Percentiles rank a stretch among this genome's conserved stretches.
These are phyloP conservation scores for Apis laboriosa DNA, from an alignment of 1,140 invertebrate genomes.

Conservation along the genomic window DNA sequence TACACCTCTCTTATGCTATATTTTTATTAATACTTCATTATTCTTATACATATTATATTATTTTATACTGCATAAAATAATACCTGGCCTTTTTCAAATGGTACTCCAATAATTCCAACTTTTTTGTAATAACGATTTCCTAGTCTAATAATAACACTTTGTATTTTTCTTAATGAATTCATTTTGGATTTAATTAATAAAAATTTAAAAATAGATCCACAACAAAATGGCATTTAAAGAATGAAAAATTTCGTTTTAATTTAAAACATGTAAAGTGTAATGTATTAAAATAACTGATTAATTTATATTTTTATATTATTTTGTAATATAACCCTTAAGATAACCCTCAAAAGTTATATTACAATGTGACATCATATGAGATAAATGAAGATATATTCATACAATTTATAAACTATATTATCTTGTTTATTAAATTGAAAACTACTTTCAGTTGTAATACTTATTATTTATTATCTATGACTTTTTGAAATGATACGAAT, in stretches of 20 bases:
- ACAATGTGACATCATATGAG: neutral
- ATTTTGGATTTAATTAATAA: constrained; percentile 12
- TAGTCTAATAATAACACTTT: constrained; percentile 13
- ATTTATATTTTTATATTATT: constrained; percentile 43
- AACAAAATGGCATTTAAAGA: no score
- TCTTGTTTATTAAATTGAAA: neutral
- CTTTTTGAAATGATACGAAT: neutral
- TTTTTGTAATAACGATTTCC: constrained; percentile 65
- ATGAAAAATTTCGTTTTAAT: constrained; percentile 9
- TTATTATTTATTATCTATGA: neutral
- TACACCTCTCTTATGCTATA: constrained; percentile 74
- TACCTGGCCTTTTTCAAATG: constrained; percentile 87
- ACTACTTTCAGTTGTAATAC: neutral
- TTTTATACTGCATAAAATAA: constrained; percentile 3
- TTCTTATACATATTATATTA: neutral
- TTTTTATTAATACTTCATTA: constrained; percentile 19
- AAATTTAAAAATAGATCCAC: no score
- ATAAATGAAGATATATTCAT: neutral
- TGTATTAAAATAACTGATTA: constrained; percentile 12
- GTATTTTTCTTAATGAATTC: constrained; percentile 32
- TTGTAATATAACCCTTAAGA: constrained; percentile 13
- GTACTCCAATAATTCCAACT: constrained; percentile 88
- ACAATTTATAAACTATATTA: no score
- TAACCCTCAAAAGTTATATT: constrained; percentile 1
- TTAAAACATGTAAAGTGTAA: constrained; percentile 9